These are phyloP conservation scores for Betta splendens DNA, from an alignment of 2,797 vertebrate genomes.

Conservation along the genomic window DNA sequence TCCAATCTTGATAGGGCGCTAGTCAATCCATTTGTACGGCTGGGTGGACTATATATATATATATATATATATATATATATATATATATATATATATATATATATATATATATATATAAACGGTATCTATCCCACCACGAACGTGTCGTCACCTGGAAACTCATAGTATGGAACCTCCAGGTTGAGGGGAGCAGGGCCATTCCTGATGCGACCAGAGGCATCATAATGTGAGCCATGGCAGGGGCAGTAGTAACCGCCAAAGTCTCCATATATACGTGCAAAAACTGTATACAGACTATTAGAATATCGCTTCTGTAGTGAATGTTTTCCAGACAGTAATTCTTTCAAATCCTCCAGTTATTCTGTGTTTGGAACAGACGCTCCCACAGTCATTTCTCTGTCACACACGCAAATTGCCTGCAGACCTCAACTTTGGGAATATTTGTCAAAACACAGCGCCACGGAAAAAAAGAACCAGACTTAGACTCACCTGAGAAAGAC, in stretches of 20 bases:
- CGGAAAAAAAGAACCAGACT: neutral
- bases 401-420: neutral
- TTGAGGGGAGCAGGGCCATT: slow-evolving; percentile 92
- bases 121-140: slow-evolving; percentile 87
- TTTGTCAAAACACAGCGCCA: neutral
- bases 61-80: too few relatives aligned
- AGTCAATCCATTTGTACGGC: slow-evolving; percentile 10
- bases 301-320: slow-evolving; percentile 54
- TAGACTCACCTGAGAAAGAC: slow-evolving; percentile 92
- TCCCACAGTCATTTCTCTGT: slow-evolving; percentile 20
- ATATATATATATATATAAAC: too few relatives aligned
- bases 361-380: slow-evolving; percentile 23
- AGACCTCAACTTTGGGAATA: slow-evolving; percentile 23
- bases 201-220: slow-evolving; percentile 91
- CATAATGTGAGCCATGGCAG: slow-evolving; percentile 95
- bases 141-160: slow-evolving; percentile 82
- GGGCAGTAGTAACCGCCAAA: slow-evolving; percentile 93
- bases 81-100: too few relatives aligned
- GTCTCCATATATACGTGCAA: too few relatives aligned
- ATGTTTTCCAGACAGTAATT: slow-evolving; percentile 64
- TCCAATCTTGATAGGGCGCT: slow-evolving; percentile 29
- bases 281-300: slow-evolving; percentile 60
- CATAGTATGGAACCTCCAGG: slow-evolving; percentile 88
- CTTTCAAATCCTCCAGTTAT: slow-evolving; percentile 43
- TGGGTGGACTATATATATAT: too few relatives aligned